phyloP scores from a whole-genome alignment of 2,113 vertebrate genomes.

The Noturus placidus region DNA sequence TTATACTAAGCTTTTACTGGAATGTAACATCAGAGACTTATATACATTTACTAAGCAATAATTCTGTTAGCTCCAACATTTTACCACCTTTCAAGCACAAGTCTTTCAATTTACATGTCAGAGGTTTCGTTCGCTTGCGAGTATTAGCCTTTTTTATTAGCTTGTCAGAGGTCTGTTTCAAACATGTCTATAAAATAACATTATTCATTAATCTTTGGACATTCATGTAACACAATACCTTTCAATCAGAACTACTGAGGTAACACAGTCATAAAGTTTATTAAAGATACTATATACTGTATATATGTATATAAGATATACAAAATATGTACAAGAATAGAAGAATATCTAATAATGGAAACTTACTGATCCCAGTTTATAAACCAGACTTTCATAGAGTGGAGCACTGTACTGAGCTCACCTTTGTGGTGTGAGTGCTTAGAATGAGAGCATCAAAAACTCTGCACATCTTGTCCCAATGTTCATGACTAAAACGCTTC shows the following conservation, averaged over 20 bases:
- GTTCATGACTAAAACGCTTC: neutral
- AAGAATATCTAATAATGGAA: too few species aligned
- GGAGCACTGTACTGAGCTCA: neutral
- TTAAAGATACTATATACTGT: neutral
- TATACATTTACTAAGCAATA: neutral
- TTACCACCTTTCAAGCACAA: neutral
- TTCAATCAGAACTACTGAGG: too few species aligned
- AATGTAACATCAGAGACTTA: neutral
- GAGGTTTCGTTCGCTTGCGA: neutral
- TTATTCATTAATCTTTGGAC: neutral
- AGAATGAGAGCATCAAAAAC: neutral
- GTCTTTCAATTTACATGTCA: neutral
- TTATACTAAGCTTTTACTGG: neutral
- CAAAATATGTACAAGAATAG: too few species aligned
- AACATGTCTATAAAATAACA: neutral
- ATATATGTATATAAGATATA: too few species aligned
- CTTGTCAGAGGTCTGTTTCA: neutral
- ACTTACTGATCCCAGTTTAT: neutral
- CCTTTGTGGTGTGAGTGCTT: neutral
- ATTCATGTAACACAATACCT: neutral
- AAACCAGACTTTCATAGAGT: neutral
- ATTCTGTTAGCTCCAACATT: neutral
- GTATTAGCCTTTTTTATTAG: neutral
- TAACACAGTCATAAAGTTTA: neutral
- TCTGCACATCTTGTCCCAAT: neutral